Percentiles rank a stretch among this genome's conserved stretches.
These are phyloP conservation scores for Euwallacea similis DNA, from an alignment of 1,140 invertebrate genomes.

Conservation along the genomic window DNA sequence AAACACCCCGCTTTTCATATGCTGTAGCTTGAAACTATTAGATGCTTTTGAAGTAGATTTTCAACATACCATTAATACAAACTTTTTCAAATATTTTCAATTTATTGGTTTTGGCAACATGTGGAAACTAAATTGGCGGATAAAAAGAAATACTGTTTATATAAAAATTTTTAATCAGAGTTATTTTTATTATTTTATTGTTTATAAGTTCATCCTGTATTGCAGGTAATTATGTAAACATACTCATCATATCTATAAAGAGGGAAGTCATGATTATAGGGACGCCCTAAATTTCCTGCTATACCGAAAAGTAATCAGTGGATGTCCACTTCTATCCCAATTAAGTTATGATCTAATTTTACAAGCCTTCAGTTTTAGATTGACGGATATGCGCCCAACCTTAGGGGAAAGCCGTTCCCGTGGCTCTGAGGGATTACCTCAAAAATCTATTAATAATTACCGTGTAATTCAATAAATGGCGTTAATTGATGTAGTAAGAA, in stretches of 20 bases:
- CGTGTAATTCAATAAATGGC: slow-evolving; percentile 3
- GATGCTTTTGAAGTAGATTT: no score
- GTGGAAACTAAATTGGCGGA: no score
- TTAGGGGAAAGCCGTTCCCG: slow-evolving; percentile 18
- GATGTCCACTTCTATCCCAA: slow-evolving; percentile 31
- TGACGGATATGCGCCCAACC: slow-evolving; percentile 14
- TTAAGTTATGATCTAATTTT: slow-evolving; percentile 34
- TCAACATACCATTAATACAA: no score
- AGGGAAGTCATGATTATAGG: slow-evolving; percentile 16
- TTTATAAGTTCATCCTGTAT: no score
- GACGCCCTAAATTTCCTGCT: slow-evolving; percentile 27
- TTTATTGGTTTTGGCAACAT: no score
- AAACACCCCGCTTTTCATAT: slow-evolving; percentile 11
- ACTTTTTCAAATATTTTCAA: no score
- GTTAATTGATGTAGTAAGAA: neutral
- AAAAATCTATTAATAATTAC: slow-evolving; percentile 14
- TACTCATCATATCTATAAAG: neutral
- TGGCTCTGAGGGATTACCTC: neutral
- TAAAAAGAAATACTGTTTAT: no score
- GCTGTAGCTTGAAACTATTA: neutral
- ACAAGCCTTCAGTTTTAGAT: slow-evolving; percentile 19
- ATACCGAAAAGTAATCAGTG: slow-evolving; percentile 22
- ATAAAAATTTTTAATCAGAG: no score
- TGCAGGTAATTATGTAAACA: neutral
- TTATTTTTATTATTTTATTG: no score